Evolutionary conservation across 2,888 invertebrate genomes (phyloP), one percentile per base, ranked within the genome.

Genomic region (Fabriciana adippe): DNA sequence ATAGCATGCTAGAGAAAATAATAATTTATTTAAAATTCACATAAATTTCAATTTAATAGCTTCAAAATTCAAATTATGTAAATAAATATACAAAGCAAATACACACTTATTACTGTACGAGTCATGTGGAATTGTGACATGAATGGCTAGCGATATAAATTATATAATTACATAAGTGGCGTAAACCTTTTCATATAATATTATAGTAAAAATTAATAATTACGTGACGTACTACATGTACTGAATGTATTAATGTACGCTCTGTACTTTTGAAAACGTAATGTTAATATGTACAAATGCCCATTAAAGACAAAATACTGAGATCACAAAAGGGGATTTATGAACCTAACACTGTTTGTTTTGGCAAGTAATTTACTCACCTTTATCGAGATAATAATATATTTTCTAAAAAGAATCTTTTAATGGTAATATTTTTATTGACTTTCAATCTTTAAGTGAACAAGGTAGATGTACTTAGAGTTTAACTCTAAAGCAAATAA

Each of bases 1-100:
- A 75, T 84, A 92, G 76, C 92, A 92, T 15, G 88, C 92, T 92
- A 77, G 1, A 75, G 78, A 64, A 21, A 41, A 11, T 41, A 41
- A 41, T 41, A 41, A 41, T 41, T 41, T 11, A 41, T 1, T 41
- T 41, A 1, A 11, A 41, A 41, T 41, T 41, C 0, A 41, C 11
- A 41, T 41, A 11, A 41, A 41, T 41, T 41, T 2, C 0, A 51
- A 31, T 35, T 16, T 3, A 5, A 6, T 35, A 31, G 13, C 35
- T 31, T 35, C 1, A 3, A 55, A 55, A 16, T 31, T 35, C 1
- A 3, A 55, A 55, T 3, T 35, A 31, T 31, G 26, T 8, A n/a
- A 56, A 4, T 14, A 18, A 8, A 56, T 16, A 56, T 13, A 21
- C 13, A 15, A 45, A 45, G 1, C 0, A 26, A 26, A 35, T 35